Evolutionary conservation across 2,113 vertebrate species (phyloP).

Genomic region (Nyctereutes procyonoides): DNA sequence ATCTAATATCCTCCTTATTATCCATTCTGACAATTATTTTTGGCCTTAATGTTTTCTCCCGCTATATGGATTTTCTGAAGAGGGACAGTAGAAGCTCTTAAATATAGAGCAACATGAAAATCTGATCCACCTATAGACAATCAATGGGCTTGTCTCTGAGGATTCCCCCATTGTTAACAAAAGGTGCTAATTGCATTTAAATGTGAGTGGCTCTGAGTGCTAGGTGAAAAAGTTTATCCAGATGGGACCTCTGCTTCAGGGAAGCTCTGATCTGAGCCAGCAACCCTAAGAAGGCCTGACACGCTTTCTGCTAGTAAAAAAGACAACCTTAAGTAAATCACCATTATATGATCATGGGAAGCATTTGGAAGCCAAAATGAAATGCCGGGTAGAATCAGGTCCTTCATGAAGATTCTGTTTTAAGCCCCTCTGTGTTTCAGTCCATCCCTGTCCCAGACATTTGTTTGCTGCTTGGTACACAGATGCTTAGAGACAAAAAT

Average conservation of each 20-base stretch:
- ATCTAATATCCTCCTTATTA: neutral
- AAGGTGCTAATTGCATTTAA: slow-evolving; percentile 3
- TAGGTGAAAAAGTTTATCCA: neutral
- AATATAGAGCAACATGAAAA: slow-evolving; percentile 2
- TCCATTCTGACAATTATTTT: slow-evolving; percentile 19
- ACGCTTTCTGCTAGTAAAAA: neutral
- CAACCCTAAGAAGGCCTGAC: neutral
- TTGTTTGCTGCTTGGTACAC: neutral
- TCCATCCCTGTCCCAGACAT: neutral
- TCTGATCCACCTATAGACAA: neutral
- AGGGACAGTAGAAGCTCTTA: neutral
- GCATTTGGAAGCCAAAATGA: neutral
- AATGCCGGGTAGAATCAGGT: neutral
- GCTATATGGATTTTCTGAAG: neutral
- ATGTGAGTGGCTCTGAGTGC: neutral
- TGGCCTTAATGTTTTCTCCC: neutral
- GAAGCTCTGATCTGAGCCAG: neutral
- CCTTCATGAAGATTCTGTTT: neutral
- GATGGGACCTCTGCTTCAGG: neutral
- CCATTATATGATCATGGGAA: neutral
- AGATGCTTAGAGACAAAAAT: slow-evolving; percentile 33
- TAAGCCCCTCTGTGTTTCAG: neutral
- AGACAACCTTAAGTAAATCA: neutral
- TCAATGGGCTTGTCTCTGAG: neutral
- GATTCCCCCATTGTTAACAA: neutral